Percentiles rank a stretch among this genome's conserved stretches.
Conservation (phyloP, 2,113 vertebrate species). For the Cynocephalus volans region DNA sequence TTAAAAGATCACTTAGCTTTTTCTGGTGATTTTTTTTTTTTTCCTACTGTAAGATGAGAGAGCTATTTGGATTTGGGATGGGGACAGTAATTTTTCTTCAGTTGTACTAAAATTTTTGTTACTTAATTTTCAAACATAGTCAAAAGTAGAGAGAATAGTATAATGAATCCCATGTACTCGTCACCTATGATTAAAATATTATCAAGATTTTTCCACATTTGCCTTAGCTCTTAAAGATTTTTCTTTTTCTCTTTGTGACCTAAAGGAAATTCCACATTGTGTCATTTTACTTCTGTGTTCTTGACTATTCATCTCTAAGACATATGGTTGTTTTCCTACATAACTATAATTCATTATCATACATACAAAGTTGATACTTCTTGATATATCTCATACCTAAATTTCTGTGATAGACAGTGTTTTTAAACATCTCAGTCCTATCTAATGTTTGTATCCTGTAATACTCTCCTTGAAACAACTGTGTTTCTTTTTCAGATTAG, state of each 20-base stretch:
- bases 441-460: slow-evolving; percentile 14
- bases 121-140: slow-evolving; percentile 44
- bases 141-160: background rate
- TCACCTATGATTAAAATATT: slow-evolving; percentile 43
- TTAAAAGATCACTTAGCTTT: slow-evolving; percentile 44
- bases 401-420: slow-evolving; percentile 30
- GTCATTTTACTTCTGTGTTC: slow-evolving; percentile 9
- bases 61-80: slow-evolving; percentile 13
- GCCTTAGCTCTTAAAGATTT: slow-evolving; percentile 32
- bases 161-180: background rate
- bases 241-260: slow-evolving; percentile 25
- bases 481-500: slow-evolving; percentile 93
- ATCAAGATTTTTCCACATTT: slow-evolving; percentile 41
- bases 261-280: slow-evolving; percentile 25
- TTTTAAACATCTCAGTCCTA: background rate
- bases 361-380: background rate
- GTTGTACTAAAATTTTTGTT: slow-evolving; percentile 37
- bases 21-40: background rate
- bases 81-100: background rate
- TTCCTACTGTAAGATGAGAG: background rate
- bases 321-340: slow-evolving; percentile 30
- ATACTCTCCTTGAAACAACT: slow-evolving; percentile 64
- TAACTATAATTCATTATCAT: slow-evolving; percentile 40
- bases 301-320: slow-evolving; percentile 56
- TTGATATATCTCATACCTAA: slow-evolving; percentile 11